Base-by-base conservation (phyloP, 2,113 vertebrate species). In the Pao palembangensis region DNA sequence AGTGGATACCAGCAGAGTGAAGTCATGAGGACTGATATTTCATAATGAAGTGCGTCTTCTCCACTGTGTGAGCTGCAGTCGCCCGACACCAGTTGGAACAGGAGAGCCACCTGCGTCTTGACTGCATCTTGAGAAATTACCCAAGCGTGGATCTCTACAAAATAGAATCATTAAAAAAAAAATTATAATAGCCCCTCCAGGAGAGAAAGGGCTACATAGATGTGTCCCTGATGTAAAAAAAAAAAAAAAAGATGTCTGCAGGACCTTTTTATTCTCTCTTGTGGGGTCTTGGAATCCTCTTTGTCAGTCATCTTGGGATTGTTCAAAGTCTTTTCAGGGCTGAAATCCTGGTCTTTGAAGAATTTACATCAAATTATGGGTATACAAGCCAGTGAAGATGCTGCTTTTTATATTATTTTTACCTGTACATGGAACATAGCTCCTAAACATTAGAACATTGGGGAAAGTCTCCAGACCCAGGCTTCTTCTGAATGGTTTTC, bases 381-480 rank as follows among this genome's bases (percentile, higher is more conserved):
- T 46, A 2, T 47, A 6, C 14, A 17, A 47, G 17, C 15, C 4
- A 17, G n/a, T 7, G 6, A 10, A 17, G 14, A 6, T 16, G 8
- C 11, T 0, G 0, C 1, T 21, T 43, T 31, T 43, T 7, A 18
- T 13, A 5, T 15, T n/a, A 3, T 1, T 4, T 51, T 17, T 91
- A 94, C 94, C 93, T 90, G 90, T 85, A 44, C 68, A 76, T 60
- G 91, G 90, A 69, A 92, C 85, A 34, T 88, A 93, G 51, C 61
- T 88, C 76, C 90, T 90, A 51, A 86, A 93, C 72, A 94, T 90
- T 61, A 89, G 79, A 46, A 86, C 85, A 56, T 71, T 92, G 51
- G 93, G 93, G 66, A 96, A 90, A 31, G 92, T 79, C 25, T 94
- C 92, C 74, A 92, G 82, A 41, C 92, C 91, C 43, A 93, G 80